Percentiles rank a stretch among this genome's conserved stretches.
phyloP scores from a whole-genome alignment of 2,113 vertebrate species.

The Sapajus apella region DNA sequence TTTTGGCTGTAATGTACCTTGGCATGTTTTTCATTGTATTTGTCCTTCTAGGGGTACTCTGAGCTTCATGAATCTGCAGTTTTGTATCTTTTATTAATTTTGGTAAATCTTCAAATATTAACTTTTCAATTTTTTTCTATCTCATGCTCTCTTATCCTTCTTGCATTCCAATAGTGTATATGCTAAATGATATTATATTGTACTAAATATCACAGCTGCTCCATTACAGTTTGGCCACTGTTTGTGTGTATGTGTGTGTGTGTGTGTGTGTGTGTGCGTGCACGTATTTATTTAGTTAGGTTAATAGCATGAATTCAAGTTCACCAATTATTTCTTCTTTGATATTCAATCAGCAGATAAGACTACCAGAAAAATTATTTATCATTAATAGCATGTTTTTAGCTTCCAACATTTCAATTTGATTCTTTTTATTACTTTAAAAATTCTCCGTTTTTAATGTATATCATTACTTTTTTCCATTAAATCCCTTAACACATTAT shows the following conservation, averaged over 20 bases:
- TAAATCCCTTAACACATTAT: background rate
- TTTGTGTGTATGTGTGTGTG: too few relatives aligned
- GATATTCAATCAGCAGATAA: too few relatives aligned
- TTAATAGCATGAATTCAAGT: too few relatives aligned
- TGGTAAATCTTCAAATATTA: background rate
- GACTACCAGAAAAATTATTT: too few relatives aligned
- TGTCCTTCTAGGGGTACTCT: background rate
- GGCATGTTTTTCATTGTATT: background rate
- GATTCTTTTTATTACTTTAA: background rate
- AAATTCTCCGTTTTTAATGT: background rate
- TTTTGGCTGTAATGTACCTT: background rate
- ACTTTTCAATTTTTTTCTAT: background rate
- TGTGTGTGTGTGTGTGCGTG: too few relatives aligned
- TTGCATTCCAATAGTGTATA: background rate
- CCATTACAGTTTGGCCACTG: background rate
- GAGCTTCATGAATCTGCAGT: background rate
- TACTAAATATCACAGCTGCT: background rate
- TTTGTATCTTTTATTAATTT: background rate
- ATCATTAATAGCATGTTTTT: background rate
- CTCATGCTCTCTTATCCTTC: background rate
- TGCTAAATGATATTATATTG: background rate
- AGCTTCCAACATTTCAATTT: background rate
- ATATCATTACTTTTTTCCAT: background rate
- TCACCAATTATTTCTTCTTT: too few relatives aligned
- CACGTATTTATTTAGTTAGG: too few relatives aligned